These are phyloP conservation scores for Myotis myotis DNA, from an alignment of 2,797 vertebrate genomes.

Conservation along the genomic window DNA sequence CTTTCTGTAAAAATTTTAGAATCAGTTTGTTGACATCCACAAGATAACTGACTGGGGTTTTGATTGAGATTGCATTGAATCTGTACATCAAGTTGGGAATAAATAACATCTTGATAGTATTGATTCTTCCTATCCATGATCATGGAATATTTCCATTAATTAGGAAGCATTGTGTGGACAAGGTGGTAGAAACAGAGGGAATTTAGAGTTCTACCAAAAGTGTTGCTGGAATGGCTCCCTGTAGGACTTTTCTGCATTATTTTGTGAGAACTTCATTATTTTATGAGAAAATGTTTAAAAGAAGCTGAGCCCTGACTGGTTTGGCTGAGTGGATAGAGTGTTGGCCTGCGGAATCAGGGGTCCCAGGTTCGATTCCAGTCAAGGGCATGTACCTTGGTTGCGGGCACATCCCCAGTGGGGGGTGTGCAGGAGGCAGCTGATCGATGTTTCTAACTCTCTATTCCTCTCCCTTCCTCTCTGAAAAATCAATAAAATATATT, in stretches of 20 bases:
- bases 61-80: not conserved
- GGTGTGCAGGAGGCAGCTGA: no score
- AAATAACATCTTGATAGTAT: not conserved
- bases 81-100: not conserved
- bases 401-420: no score
- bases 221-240: not conserved
- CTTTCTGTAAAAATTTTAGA: not conserved
- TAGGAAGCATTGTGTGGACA: constrained; percentile 9
- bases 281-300: constrained; percentile 15
- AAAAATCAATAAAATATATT: no score
- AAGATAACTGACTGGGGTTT: not conserved
- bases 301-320: not conserved
- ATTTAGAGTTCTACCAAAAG: not conserved
- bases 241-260: not conserved
- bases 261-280: not conserved
- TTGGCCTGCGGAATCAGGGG: no score
- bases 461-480: no score
- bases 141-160: not conserved
- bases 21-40: not conserved
- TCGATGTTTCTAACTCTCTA: no score
- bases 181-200: not conserved
- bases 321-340: no score
- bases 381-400: no score
- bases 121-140: not conserved
- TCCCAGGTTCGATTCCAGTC: no score